These are phyloP conservation scores for Drosophila tani DNA, from an alignment of 1,140 invertebrate genomes.

Conservation along the genomic window DNA sequence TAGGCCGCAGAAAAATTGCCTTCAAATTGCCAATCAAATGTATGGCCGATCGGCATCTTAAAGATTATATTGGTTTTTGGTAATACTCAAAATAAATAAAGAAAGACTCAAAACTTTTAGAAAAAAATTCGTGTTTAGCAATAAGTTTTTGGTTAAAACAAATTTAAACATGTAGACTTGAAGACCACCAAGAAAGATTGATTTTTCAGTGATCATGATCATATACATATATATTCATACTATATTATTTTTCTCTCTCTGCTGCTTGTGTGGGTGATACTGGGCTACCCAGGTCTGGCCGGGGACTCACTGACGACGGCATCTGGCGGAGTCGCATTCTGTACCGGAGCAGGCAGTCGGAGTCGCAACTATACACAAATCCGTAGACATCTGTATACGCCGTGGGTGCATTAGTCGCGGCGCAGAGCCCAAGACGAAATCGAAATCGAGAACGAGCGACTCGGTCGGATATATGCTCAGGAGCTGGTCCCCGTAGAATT, in stretches of 20 bases:
- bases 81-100: too few species aligned
- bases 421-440: constrained; percentile 19
- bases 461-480: constrained; percentile 47
- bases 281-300: constrained; percentile 24
- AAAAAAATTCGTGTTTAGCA: too few species aligned
- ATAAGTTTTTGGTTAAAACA: too few species aligned
- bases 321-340: constrained; percentile 41
- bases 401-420: constrained; percentile 50
- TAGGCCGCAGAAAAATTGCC: too few species aligned
- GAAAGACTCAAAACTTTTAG: too few species aligned
- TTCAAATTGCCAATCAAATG: too few species aligned
- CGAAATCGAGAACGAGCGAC: constrained; percentile 16
- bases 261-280: not conserved
- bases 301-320: constrained; percentile 51
- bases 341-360: not conserved
- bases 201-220: too few species aligned
- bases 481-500: constrained; percentile 37
- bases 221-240: too few species aligned
- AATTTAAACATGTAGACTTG: too few species aligned
- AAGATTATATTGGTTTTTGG: too few species aligned
- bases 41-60: too few species aligned
- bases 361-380: constrained; percentile 31
- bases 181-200: too few species aligned
- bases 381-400: constrained; percentile 42
- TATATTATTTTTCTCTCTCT: not conserved